Evolutionary conservation across 2,113 vertebrate species (phyloP).

Genomic region (Sakesphorus luctuosus): DNA sequence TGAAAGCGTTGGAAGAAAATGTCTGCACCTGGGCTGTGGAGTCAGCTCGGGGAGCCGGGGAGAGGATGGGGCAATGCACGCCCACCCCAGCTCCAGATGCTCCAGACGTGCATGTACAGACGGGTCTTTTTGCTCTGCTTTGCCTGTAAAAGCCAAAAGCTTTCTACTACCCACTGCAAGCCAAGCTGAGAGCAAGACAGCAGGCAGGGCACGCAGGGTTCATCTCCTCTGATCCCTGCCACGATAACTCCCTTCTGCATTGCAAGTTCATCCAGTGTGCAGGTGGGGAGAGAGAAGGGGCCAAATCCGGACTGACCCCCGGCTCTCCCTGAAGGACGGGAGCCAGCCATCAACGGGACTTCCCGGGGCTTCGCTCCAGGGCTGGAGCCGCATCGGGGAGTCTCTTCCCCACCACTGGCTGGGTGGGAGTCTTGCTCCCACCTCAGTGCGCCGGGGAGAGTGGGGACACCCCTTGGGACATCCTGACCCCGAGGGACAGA

Average conservation of each 20-base stretch:
- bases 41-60: neutral
- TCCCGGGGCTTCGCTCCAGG: neutral
- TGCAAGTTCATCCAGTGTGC: rapidly evolving
- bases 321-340: neutral
- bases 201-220: neutral
- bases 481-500: neutral
- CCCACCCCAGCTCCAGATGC: neutral
- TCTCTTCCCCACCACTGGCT: neutral
- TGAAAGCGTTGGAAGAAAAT: slow-evolving; percentile 32
- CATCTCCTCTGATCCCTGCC: neutral
- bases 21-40: neutral
- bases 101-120: neutral
- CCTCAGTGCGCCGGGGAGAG: rapidly evolving
- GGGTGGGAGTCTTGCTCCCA: neutral
- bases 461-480: neutral
- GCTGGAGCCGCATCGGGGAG: neutral
- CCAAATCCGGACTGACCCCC: rapidly evolving
- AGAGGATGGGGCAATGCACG: neutral
- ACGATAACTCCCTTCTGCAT: neutral
- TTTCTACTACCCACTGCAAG: neutral
- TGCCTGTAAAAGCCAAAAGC: neutral
- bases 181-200: neutral
- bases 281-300: neutral
- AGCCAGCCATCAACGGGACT: rapidly evolving
- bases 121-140: neutral